Percentiles rank a stretch among this genome's conserved stretches.
These are phyloP conservation scores for Rhinogobio ventralis DNA, from an alignment of 2,797 vertebrate species.

Conservation along the genomic window DNA sequence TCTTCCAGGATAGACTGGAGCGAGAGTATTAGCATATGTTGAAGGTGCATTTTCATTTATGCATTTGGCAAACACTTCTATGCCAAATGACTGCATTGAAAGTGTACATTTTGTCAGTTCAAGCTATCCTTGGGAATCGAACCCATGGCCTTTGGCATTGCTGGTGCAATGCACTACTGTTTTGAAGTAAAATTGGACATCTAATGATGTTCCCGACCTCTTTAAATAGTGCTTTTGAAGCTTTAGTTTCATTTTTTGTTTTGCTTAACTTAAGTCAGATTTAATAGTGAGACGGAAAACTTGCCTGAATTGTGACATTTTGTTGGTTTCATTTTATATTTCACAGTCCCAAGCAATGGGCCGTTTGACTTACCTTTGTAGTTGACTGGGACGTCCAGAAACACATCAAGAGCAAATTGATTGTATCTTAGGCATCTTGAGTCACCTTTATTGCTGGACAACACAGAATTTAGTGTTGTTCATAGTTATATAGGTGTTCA, in stretches of 20 bases:
- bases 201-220: not conserved
- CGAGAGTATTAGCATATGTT: not conserved
- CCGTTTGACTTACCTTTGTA: constrained; percentile 27
- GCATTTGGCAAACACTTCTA: not conserved
- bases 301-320: not conserved
- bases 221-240: not conserved
- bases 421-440: not conserved
- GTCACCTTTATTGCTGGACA: constrained; percentile 13
- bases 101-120: constrained; percentile 1
- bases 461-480: not conserved
- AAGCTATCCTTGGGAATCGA: not conserved
- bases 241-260: not conserved
- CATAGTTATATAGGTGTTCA: not conserved
- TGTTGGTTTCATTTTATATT: not conserved
- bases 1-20: constrained; percentile 9
- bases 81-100: not conserved
- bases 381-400: not conserved
- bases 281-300: not conserved
- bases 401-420: not conserved
- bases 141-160: not conserved
- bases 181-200: not conserved
- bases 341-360: not conserved
- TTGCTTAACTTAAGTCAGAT: not conserved
- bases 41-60: not conserved
- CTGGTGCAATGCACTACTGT: not conserved